phyloP scores from a whole-genome alignment of 2,113 vertebrate species.

The Archilochus colubris region DNA sequence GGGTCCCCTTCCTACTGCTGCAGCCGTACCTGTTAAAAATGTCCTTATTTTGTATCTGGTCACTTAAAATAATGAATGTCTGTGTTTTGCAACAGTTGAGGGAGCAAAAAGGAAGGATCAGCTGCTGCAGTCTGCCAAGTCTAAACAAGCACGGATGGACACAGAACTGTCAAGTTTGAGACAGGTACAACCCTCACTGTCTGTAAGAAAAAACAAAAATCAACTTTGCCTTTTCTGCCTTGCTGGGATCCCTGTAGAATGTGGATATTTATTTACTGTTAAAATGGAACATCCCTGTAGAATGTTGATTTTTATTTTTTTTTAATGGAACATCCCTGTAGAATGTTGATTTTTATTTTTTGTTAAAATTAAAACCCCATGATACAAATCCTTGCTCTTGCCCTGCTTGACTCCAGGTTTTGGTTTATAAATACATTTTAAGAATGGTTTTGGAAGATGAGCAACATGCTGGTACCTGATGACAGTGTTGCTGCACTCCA shows the following conservation, averaged over 20 bases:
- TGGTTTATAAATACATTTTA: not conserved
- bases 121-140: slow-evolving; percentile 82
- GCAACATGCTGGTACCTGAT: not conserved
- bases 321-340: not conserved
- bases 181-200: slow-evolving; percentile 74
- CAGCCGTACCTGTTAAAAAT: not conserved
- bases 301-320: too few species aligned
- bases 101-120: slow-evolving; percentile 84
- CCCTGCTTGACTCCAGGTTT: not conserved
- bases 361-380: not conserved
- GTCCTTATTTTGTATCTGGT: not conserved
- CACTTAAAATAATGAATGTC: not conserved
- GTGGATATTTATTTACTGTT: too few species aligned
- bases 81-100: slow-evolving; percentile 77
- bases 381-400: not conserved
- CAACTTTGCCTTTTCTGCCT: not conserved
- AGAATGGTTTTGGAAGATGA: not conserved
- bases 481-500: not conserved
- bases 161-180: slow-evolving; percentile 79
- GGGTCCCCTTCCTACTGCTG: not conserved
- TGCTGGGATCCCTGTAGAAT: not conserved
- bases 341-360: not conserved
- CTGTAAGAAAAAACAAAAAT: not conserved
- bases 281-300: too few species aligned
- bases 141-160: slow-evolving; percentile 83